Conservation (phyloP, 2,113 vertebrate genomes). For the Nannospalax galili region DNA sequence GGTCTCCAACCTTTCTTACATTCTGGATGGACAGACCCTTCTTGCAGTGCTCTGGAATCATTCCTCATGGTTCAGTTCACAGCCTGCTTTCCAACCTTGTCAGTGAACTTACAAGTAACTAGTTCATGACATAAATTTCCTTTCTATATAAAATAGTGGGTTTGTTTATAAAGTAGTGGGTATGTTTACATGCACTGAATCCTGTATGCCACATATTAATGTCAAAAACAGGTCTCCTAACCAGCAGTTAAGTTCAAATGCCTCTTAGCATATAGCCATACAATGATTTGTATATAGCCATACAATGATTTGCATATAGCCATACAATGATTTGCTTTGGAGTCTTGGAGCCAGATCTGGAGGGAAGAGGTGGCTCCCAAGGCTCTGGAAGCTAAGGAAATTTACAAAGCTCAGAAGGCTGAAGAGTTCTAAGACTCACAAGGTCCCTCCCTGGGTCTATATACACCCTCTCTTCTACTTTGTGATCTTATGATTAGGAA, state of each 20-base stretch:
- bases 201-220: neutral
- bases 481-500: neutral
- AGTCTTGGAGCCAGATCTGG: neutral
- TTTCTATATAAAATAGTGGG: neutral
- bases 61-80: neutral
- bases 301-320: neutral
- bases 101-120: neutral
- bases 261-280: neutral
- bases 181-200: neutral
- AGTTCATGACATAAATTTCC: neutral
- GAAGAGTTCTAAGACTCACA: neutral
- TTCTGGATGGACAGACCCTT: neutral
- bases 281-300: neutral
- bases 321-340: neutral
- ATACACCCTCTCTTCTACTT: neutral
- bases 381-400: neutral
- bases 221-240: too few relatives aligned
- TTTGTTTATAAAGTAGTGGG: too few relatives aligned
- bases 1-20: neutral
- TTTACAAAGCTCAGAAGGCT: neutral
- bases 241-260: neutral
- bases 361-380: neutral
- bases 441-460: neutral
- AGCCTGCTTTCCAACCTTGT: neutral
- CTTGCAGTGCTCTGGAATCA: neutral